These are phyloP conservation scores for Sciaenops ocellatus DNA, from an alignment of 2,797 vertebrate genomes.

Conservation along the genomic window DNA sequence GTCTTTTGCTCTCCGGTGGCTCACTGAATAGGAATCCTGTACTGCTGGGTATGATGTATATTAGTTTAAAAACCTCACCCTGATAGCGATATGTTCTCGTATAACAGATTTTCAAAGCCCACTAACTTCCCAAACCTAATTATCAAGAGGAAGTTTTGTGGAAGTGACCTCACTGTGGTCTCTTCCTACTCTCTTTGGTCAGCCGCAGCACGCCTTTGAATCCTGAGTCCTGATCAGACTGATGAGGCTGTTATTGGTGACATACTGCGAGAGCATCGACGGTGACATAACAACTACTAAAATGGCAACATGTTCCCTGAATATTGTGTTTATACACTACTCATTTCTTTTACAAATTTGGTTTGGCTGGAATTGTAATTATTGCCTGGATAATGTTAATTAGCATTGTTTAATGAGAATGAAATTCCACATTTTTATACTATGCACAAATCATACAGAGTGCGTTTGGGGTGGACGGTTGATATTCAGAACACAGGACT, in stretches of 20 bases:
- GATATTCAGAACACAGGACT: not conserved
- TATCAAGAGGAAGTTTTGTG: slow-evolving; percentile 52
- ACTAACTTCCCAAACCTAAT: slow-evolving; percentile 57
- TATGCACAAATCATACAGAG: not conserved
- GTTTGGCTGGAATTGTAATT: not conserved
- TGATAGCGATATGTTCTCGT: slow-evolving; percentile 39
- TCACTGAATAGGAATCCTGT: slow-evolving; percentile 19
- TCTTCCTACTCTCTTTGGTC: slow-evolving; percentile 32
- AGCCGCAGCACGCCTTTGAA: not conserved
- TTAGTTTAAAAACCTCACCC: slow-evolving; percentile 64
- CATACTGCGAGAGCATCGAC: not conserved
- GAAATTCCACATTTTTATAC: not conserved
- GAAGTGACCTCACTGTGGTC: slow-evolving; percentile 49
- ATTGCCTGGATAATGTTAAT: not conserved
- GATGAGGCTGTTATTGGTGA: slow-evolving; percentile 13
- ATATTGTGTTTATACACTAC: not conserved
- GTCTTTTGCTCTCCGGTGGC: slow-evolving; percentile 10
- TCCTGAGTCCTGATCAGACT: slow-evolving; percentile 13
- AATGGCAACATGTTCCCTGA: not conserved
- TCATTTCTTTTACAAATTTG: not conserved
- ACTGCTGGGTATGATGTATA: slow-evolving; percentile 9
- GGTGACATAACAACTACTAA: not conserved
- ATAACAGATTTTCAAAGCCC: slow-evolving; percentile 27
- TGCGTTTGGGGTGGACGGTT: not conserved
- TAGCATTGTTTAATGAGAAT: not conserved